Base-by-base conservation (phyloP, 2,113 vertebrate species). In the Muntiacus reevesi region DNA sequence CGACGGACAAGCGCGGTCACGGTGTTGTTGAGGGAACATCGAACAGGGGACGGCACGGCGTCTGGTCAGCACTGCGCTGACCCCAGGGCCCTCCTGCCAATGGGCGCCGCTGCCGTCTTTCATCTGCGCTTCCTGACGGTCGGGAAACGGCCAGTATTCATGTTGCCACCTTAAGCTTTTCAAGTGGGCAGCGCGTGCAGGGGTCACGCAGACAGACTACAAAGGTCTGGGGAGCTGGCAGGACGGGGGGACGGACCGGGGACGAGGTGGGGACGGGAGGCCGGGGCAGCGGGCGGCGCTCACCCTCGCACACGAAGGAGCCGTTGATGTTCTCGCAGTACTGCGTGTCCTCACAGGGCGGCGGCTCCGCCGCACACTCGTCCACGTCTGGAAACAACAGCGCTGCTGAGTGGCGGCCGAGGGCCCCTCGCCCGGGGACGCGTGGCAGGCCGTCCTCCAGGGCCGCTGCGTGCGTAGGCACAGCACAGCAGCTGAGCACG, bases 281-380 rank as follows among this genome's bases (percentile, higher is more conserved):
- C 28, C 0, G 10, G 40, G 27, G 11, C 17, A 45, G 92, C 89
- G 95, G 83, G 50, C 0, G 17, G 33, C 0, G 3, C 79, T 82
- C 85, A 99, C 99, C 99, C 98, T 99, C 99, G 97, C 99, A 99
- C 45, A 97, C 98, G 98, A 99, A 99, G 2, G 99, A 99, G 89
- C 99, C 99, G 1, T 99, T 99, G 0, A 98, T 97, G 93, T 99
- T 99, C 47, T 99, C 95, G 95, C 99, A 99, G 96, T 99, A 99
- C 87, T 99, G 99, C 10, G 98, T 91, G n/a, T 99, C 98, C 76
- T 98, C 91, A 97, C 99, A 99, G 33, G 99, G 99, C 33, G 99
- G 89, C 0, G 98, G 71, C 9, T 99, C 99, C 5, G 74, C 81
- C 19, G 98, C 97, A 97, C 99, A 99, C 98, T 99, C 99, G 47